Percentiles rank a stretch among this genome's conserved stretches.
Conservation (phyloP, 2,888 invertebrate genomes). For the Mactromeris polynyma region DNA sequence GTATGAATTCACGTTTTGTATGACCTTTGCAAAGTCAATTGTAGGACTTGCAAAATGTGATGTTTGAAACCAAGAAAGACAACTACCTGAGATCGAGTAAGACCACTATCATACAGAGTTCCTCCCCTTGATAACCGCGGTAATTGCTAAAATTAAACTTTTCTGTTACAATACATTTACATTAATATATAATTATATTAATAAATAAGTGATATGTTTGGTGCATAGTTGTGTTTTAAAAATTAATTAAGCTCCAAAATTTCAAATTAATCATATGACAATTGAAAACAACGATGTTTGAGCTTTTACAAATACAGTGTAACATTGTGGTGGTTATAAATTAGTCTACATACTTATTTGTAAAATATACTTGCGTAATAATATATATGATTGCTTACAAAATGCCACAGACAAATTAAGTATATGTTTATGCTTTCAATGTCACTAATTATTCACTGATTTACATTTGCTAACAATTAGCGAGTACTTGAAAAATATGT, state of each 20-base stretch:
- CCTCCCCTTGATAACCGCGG: conserved; percentile 56
- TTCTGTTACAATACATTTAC: neutral
- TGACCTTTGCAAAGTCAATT: no score
- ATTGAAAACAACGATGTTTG: no score
- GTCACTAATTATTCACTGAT: neutral
- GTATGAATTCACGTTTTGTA: no score
- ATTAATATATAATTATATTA: neutral
- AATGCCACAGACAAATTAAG: neutral
- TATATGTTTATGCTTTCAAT: neutral
- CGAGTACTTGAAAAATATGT: neutral
- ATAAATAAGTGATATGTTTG: neutral
- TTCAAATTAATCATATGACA: no score
- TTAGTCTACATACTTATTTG: neutral
- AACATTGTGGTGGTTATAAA: no score
- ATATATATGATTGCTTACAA: neutral
- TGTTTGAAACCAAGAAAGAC: neutral
- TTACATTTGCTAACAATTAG: no score
- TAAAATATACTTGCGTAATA: neutral
- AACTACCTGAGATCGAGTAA: conserved; percentile 57
- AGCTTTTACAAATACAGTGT: no score
- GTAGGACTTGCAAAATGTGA: no score
- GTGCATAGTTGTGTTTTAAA: no score
- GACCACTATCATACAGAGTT: conserved; percentile 59
- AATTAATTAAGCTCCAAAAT: no score
- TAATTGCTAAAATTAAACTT: conserved; percentile 49